phyloP scores from a whole-genome alignment of 2,113 vertebrate species.

The Telmatochromis brachygnathus region DNA sequence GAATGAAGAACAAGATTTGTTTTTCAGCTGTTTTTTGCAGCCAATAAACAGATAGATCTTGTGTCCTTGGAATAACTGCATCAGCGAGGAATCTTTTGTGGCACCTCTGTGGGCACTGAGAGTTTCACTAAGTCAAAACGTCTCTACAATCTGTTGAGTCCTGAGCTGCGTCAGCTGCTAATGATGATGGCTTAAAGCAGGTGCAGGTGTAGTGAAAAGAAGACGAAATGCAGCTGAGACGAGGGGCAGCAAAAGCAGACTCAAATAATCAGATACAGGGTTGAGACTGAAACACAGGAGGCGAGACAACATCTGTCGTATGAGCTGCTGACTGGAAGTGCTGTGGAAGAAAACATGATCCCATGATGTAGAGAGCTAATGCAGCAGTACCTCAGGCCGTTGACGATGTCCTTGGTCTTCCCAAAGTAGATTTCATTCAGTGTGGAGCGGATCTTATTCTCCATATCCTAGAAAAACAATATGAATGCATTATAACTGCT shows the following conservation, averaged over 20 bases:
- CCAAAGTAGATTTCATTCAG: slow-evolving; percentile 99
- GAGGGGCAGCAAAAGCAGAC: background rate
- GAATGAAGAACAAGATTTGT: background rate
- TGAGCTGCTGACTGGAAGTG: background rate
- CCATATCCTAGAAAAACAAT: slow-evolving; percentile 84
- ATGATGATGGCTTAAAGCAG: background rate
- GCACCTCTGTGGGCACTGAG: background rate
- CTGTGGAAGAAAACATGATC: background rate
- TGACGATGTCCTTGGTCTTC: slow-evolving; percentile 99
- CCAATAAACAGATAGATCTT: background rate
- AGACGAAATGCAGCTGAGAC: background rate
- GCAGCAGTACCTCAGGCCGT: slow-evolving; percentile 86
- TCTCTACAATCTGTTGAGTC: background rate
- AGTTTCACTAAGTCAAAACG: background rate
- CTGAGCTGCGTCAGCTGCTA: background rate
- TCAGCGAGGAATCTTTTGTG: background rate
- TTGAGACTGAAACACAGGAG: background rate
- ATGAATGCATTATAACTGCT: background rate
- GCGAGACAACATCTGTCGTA: background rate
- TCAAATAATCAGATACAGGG: background rate
- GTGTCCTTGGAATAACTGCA: background rate
- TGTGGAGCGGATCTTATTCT: slow-evolving; percentile 99
- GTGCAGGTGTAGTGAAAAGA: background rate
- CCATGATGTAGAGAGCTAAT: background rate
- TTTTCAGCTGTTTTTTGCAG: background rate